These are phyloP conservation scores for Stenchaetothrips biformis DNA, from an alignment of 2,888 invertebrate genomes.

Conservation along the genomic window DNA sequence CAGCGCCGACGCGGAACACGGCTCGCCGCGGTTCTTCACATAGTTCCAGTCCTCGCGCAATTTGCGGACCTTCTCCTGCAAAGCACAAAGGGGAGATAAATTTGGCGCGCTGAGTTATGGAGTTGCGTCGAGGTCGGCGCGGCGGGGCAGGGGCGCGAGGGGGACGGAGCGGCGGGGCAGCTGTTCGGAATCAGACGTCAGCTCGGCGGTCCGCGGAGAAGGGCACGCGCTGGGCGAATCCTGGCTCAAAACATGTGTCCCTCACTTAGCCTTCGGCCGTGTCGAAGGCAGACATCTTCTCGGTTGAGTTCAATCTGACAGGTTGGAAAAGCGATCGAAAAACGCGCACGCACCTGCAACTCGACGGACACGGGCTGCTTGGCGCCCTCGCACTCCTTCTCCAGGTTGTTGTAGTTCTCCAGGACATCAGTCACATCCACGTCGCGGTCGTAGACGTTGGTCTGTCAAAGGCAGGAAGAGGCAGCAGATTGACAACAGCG, in stretches of 20 bases:
- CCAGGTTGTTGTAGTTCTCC: slow-evolving; percentile 60
- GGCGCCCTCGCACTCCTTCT: slow-evolving; percentile 51
- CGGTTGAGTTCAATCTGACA: no score
- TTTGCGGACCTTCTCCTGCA: slow-evolving; percentile 51
- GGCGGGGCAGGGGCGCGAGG: no score
- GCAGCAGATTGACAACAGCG: background rate
- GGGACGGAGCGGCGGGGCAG: no score
- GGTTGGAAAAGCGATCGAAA: no score
- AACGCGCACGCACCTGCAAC: slow-evolving; percentile 46
- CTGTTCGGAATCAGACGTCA: no score
- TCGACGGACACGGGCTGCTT: slow-evolving; percentile 49
- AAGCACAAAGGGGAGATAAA: slow-evolving; percentile 28
- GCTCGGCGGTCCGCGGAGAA: no score
- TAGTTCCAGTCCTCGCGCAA: slow-evolving; percentile 53
- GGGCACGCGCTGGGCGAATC: no score
- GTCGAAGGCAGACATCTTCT: no score
- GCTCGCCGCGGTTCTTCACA: slow-evolving; percentile 46
- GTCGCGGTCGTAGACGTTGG: slow-evolving; percentile 49
- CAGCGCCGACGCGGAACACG: background rate
- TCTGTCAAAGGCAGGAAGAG: slow-evolving; percentile 35
- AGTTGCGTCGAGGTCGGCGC: background rate
- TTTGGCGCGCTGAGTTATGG: background rate
- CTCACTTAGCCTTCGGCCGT: no score
- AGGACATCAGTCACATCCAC: slow-evolving; percentile 58
- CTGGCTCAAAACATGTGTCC: no score